phyloP scores from a whole-genome alignment of 2,797 vertebrate genomes.

The Pipistrellus pygmaeus region DNA sequence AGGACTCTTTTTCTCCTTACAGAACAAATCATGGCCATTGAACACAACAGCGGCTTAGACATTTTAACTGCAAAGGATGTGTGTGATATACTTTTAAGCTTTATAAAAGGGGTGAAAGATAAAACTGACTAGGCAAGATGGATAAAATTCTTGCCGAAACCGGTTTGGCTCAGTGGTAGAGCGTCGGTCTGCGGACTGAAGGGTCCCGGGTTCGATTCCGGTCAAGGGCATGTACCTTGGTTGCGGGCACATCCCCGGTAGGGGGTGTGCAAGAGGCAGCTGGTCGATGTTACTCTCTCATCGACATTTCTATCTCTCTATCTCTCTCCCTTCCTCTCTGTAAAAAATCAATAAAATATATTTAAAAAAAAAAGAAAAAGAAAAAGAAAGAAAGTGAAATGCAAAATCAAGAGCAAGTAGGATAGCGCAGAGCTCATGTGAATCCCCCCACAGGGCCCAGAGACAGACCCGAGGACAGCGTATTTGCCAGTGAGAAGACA shows the following conservation, averaged over 20 bases:
- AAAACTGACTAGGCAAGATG: background rate
- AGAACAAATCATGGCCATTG: background rate
- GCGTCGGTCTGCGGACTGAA: too few relatives aligned
- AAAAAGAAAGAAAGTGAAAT: background rate
- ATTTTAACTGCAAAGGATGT: background rate
- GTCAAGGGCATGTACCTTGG: too few relatives aligned
- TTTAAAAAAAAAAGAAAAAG: too few relatives aligned
- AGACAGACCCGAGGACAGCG: background rate
- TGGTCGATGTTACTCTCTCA: too few relatives aligned
- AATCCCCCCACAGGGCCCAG: background rate
- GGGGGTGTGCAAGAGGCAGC: too few relatives aligned
- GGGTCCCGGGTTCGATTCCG: too few relatives aligned
- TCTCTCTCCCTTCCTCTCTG: too few relatives aligned
- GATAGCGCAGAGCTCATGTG: background rate
- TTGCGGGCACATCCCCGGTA: too few relatives aligned
- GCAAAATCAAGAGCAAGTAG: slow-evolving; percentile 10
- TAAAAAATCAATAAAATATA: too few relatives aligned
- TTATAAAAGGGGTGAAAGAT: slow-evolving; percentile 19
- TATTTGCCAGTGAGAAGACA: background rate
- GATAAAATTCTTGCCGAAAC: slow-evolving; percentile 51
- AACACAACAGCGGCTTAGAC: background rate
- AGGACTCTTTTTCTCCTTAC: background rate
- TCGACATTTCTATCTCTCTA: too few relatives aligned
- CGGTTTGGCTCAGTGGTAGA: too few relatives aligned
- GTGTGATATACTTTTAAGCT: slow-evolving; percentile 12